These are phyloP conservation scores for Teleogryllus occipitalis DNA, from an alignment of 1,140 invertebrate species.

Conservation along the genomic window DNA sequence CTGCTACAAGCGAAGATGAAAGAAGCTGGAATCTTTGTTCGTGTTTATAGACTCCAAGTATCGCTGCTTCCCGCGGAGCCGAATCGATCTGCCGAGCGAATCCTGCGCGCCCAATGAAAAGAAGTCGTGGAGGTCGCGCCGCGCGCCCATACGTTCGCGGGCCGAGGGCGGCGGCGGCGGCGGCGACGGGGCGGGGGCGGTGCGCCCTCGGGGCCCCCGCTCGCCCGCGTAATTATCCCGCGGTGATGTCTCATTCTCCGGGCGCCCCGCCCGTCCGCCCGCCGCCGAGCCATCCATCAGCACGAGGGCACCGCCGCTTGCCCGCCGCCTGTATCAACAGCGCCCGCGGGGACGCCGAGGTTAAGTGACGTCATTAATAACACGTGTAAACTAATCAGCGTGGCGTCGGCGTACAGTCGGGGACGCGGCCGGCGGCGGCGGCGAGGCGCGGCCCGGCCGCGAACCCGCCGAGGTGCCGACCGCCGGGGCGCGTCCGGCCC, in stretches of 20 bases:
- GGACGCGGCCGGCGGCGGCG: background rate
- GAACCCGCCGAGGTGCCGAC: background rate
- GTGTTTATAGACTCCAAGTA: no score
- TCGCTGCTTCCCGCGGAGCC: no score
- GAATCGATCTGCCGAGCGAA: no score
- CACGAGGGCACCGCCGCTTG: background rate
- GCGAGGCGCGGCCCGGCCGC: no score
- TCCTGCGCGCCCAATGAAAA: background rate
- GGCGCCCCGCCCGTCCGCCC: no score
- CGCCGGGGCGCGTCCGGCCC: no score
- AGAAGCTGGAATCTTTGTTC: no score
- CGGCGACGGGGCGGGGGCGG: no score
- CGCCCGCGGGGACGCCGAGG: constrained; percentile 9
- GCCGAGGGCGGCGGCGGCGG: background rate
- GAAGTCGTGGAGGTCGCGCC: background rate
- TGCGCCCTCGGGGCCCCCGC: no score
- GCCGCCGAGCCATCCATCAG: background rate
- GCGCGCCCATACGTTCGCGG: background rate
- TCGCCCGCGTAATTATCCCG: background rate
- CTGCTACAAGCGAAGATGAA: no score
- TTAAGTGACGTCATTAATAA: constrained; percentile 21
- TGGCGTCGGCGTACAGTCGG: constrained; percentile 5
- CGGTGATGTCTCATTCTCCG: background rate
- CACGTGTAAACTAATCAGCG: constrained; percentile 18
- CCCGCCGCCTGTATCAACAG: background rate